Percentiles rank a stretch among this genome's conserved stretches.
phyloP scores from a whole-genome alignment of 2,797 vertebrate species.

The Acrossocheilus fasciatus region DNA sequence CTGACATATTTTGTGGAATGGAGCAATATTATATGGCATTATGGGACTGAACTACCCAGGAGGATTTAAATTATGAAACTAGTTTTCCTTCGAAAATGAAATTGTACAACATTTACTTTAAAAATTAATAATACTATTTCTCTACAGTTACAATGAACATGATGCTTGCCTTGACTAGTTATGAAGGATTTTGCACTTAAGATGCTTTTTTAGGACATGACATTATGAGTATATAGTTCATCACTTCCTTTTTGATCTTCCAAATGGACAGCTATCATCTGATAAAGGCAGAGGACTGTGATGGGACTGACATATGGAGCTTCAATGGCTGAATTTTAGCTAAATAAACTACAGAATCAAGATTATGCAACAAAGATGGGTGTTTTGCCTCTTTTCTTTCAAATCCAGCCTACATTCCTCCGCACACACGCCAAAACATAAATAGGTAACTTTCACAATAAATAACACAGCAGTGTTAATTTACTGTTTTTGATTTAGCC shows the following conservation, averaged over 20 bases:
- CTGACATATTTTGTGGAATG: conserved; percentile 33
- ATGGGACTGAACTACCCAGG: conserved; percentile 29
- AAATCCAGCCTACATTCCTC: neutral
- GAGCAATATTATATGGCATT: conserved; percentile 27
- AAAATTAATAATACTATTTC: conserved; percentile 1
- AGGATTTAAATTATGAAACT: conserved; percentile 32
- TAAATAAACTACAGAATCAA: conserved; percentile 30
- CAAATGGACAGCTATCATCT: conserved; percentile 40
- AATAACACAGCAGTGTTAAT: neutral
- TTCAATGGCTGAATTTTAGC: conserved; percentile 12
- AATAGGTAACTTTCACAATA: neutral
- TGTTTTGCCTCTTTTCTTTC: conserved; percentile 25
- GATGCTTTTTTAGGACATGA: conserved; percentile 24
- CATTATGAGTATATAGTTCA: neutral
- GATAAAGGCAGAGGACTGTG: conserved; percentile 18
- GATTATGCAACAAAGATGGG: conserved; percentile 14
- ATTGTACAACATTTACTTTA: conserved; percentile 19
- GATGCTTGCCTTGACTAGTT: conserved; percentile 14
- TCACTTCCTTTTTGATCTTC: conserved; percentile 30
- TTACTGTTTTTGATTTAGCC: neutral
- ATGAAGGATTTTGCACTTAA: conserved; percentile 41
- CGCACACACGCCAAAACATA: neutral
- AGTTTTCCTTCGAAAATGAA: conserved; percentile 34
- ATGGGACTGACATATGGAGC: conserved; percentile 29
- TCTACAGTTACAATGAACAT: conserved; percentile 25